phyloP scores from a whole-genome alignment of 2,797 vertebrate genomes.

The Oreonectes daqikongensis region DNA sequence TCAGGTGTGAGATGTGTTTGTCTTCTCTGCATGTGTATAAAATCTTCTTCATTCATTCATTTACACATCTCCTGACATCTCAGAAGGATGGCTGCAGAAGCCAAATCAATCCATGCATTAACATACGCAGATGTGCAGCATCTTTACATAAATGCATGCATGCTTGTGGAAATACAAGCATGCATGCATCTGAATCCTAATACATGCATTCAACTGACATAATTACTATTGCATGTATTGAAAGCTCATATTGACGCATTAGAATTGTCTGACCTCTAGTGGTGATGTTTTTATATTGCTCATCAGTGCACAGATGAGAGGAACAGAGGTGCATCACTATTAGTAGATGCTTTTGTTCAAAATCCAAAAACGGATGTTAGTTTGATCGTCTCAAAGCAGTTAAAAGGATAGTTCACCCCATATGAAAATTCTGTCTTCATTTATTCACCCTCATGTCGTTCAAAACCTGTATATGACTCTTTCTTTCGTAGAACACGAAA shows the following conservation, averaged over 20 bases:
- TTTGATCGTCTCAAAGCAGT: no score
- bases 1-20: neutral
- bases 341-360: no score
- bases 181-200: neutral
- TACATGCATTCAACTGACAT: neutral
- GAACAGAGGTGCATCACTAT: no score
- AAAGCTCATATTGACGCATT: neutral
- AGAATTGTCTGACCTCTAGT: conserved; percentile 13
- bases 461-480: no score
- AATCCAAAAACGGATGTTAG: no score
- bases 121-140: conserved; percentile 1
- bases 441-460: no score
- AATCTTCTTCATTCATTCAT: conserved; percentile 15
- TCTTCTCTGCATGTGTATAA: neutral
- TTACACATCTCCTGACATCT: neutral
- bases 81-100: no score
- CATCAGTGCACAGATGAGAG: no score
- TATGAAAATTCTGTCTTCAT: no score
- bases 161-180: neutral
- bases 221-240: neutral
- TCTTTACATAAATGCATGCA: neutral
- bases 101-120: neutral
- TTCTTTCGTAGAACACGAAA: no score
- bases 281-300: neutral
- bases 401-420: no score